Base-by-base conservation (phyloP, 2,888 invertebrate species). In the Andrena flavipes region DNA sequence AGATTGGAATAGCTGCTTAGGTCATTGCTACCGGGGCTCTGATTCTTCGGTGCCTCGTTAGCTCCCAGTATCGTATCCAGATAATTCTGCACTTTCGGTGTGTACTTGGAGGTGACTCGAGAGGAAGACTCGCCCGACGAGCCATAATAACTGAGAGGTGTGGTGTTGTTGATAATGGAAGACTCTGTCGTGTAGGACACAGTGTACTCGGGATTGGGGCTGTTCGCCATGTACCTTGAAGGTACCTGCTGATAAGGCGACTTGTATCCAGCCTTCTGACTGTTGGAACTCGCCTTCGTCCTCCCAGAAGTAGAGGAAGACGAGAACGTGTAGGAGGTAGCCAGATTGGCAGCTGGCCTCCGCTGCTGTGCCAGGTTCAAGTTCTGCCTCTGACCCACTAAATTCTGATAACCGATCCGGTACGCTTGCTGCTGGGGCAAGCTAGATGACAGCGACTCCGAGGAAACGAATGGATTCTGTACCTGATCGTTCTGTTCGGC, bases 201-300 rank as follows among this genome's bases (percentile, higher is more conserved):
- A 3, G 89, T 71, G 72, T 93, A 93, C 26, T 93, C 93, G 0
- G 93, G 75, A 80, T 92, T 90, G 0, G 92, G 87, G 33, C 91
- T 91, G 67, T 89, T 88, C 0, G 91, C 85, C 23, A 89, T 84
- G 56, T 93, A 92, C 64, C 90, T 92, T 0, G 90, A 88, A 3
- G 74, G 16, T n/a, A 13, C 23, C 10, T 63, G 54, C 0, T 16
- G 76, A 23, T 76, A 64, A 0, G 49, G 29, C 0, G 74, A 64
- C 0, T 60, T 54, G 5, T 86, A 70, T 0, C 29, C 63, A 26
- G n/a, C 7, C 5, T 82, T 85, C 5, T 68, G 54, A 2, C 10
- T 30, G 0, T 5, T 67, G 16, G 64, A 0, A 2, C n/a, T 49
- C 3, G 77, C 10, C 16, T 48, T 73, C 8, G 8, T 35, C n/a